These are phyloP conservation scores for Ernsta delagoae DNA, from an alignment of 2,888 invertebrate genomes.

Conservation along the genomic window DNA sequence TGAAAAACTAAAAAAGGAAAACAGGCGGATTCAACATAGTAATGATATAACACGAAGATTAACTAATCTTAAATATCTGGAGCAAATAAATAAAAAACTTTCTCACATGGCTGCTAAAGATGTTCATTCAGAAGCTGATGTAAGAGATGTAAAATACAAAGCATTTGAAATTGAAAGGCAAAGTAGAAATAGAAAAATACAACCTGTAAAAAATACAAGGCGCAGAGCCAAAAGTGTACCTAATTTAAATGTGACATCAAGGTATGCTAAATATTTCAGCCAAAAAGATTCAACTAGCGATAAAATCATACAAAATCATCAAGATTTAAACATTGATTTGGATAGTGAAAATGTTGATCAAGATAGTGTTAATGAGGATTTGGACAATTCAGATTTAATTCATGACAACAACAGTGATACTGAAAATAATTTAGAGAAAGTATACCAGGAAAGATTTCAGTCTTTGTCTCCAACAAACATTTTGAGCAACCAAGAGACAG, in stretches of 20 bases:
- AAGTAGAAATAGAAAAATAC: slow-evolving; percentile 59
- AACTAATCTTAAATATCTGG: slow-evolving; percentile 89
- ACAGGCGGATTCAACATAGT: slow-evolving; percentile 85
- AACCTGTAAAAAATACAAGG: slow-evolving; percentile 50
- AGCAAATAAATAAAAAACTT: slow-evolving; percentile 88
- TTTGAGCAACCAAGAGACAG: slow-evolving; percentile 40
- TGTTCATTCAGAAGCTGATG: slow-evolving; percentile 56
- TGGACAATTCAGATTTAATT: slow-evolving; percentile 41
- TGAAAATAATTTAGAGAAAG: slow-evolving; percentile 71
- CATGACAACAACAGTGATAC: slow-evolving; percentile 52
- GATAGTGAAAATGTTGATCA: slow-evolving; percentile 49
- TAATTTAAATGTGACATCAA: slow-evolving; percentile 76
- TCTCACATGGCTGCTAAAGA: slow-evolving; percentile 63
- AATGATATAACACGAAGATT: slow-evolving; percentile 83
- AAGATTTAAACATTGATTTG: slow-evolving; percentile 19
- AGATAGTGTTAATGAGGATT: slow-evolving; percentile 47
- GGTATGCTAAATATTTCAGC: slow-evolving; percentile 81
- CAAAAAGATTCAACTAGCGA: slow-evolving; percentile 72
- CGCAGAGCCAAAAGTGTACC: slow-evolving; percentile 80
- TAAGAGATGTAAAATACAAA: slow-evolving; percentile 70
- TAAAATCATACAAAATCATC: slow-evolving; percentile 52
- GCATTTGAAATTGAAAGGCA: slow-evolving; percentile 74
- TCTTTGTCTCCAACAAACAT: slow-evolving; percentile 56
- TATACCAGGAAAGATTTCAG: slow-evolving; percentile 71
- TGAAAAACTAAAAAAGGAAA: slow-evolving; percentile 89